Base-by-base conservation (phyloP, 2,888 invertebrate species). In the Luperina nickerlii region DNA sequence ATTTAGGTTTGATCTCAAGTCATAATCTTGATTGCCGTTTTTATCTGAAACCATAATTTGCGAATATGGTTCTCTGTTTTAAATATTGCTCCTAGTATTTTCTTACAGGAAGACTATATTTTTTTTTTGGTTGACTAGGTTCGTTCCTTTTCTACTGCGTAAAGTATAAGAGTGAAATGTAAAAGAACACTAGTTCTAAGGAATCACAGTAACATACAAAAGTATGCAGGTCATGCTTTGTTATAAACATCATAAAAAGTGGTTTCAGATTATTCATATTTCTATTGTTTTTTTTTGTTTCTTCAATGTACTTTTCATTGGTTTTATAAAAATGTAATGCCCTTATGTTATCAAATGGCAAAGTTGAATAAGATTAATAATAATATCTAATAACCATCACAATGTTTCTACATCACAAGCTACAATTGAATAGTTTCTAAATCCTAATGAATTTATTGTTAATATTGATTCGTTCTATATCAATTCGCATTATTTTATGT, bases 201-300 rank as follows among this genome's bases (percentile, higher is more conserved):
- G 27, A 68, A 75, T 48, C n/a, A 27, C 38, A 51, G 18, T 66
- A 66, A 65, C 24, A 70, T 27, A 51, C 15, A 38, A 84, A 85
- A 91, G 93, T 94, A 95, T 95, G 96, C 96, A 9, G 94, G 95
- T 75, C 95, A 93, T 96, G 95, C 92, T 92, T 83, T 85, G 79
- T 74, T 75, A 84, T 75, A 75, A 84, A 85, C 79, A 82, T 83
- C 87, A 73, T 78, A 32, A 42, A 69, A 45, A 45, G 82, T 88
- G 84, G 86, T 87, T 89, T 90, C 88, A 82, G 84, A 75, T 83
- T 68, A 79, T 72, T 76, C 80, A 69, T 78, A 76, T 86, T 48
- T 48, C 74, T 77, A 76, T 77, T 75, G 80, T 27, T 24, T 78
- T 87, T 79, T 81, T 88, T 84, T 83, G 71, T 84, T 83, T 87